Conservation (phyloP, 1,140 invertebrate species). For the Drosophila nikananu region DNA sequence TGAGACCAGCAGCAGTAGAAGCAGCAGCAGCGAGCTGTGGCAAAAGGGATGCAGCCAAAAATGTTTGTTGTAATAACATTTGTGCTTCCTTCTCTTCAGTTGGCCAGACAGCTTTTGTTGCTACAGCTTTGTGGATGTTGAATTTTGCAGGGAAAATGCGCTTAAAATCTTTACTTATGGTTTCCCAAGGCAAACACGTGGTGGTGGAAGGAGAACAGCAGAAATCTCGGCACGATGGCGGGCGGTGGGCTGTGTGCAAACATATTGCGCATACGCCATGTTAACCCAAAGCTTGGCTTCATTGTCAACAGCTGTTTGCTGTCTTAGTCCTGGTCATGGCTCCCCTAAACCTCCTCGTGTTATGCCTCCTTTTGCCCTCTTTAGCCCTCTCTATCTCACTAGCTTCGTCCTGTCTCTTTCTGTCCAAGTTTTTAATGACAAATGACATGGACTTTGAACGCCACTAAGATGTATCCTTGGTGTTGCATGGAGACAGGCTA, state of each 20-base stretch:
- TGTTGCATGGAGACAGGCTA: not conserved
- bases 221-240: conserved; percentile 32
- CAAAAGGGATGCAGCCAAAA: conserved; percentile 15
- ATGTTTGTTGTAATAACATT: conserved; percentile 49
- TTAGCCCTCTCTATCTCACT: not conserved
- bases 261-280: conserved; percentile 80
- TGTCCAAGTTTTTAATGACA: conserved; percentile 74
- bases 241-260: conserved; percentile 48
- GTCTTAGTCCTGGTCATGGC: conserved; percentile 51
- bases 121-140: conserved; percentile 52
- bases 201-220: conserved; percentile 21
- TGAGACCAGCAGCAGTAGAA: not conserved
- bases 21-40: not conserved
- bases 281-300: conserved; percentile 78
- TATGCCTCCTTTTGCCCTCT: not conserved
- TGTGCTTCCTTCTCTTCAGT: conserved; percentile 35
- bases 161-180: conserved; percentile 80
- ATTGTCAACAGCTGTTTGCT: conserved; percentile 79
- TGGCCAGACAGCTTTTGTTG: conserved; percentile 49
- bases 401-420: conserved; percentile 11
- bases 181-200: conserved; percentile 59
- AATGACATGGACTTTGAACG: conserved; percentile 62
- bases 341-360: conserved; percentile 20
- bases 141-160: conserved; percentile 67
- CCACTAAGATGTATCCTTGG: no score